Conservation (phyloP, 2,113 vertebrate genomes). For the Pomatorhinus ruficollis region DNA sequence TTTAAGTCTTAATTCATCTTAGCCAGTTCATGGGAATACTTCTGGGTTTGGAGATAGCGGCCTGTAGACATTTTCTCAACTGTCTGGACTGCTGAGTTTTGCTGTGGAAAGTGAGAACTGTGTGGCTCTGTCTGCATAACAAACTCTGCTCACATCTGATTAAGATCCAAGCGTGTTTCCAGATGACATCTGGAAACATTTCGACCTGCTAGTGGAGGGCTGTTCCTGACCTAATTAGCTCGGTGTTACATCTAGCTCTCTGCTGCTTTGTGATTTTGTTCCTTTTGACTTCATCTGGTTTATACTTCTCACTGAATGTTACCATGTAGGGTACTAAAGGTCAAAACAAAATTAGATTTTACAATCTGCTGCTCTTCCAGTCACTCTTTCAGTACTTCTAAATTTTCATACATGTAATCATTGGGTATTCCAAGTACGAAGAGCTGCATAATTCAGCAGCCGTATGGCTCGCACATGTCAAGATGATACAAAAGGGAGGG, state of each 20-base stretch:
- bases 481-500: not conserved
- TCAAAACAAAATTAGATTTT: not conserved
- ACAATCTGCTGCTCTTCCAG: not conserved
- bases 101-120: not conserved
- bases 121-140: not conserved
- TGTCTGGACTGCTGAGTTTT: not conserved
- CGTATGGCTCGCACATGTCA: not conserved
- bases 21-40: not conserved
- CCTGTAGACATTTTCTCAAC: not conserved
- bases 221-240: constrained; percentile 15
- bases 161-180: not conserved
- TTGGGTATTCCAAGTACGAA: not conserved
- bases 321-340: not conserved
- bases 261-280: not conserved
- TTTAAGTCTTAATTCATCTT: not conserved
- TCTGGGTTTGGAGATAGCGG: not conserved
- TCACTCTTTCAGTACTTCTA: not conserved
- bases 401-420: not conserved
- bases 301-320: not conserved
- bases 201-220: not conserved
- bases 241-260: not conserved
- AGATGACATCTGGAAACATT: constrained; percentile 13
- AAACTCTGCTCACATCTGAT: not conserved
- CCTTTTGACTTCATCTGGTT: not conserved
- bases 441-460: constrained; percentile 44